Conservation (phyloP, 2,113 vertebrate species). For the Tauraco erythrolophus region DNA sequence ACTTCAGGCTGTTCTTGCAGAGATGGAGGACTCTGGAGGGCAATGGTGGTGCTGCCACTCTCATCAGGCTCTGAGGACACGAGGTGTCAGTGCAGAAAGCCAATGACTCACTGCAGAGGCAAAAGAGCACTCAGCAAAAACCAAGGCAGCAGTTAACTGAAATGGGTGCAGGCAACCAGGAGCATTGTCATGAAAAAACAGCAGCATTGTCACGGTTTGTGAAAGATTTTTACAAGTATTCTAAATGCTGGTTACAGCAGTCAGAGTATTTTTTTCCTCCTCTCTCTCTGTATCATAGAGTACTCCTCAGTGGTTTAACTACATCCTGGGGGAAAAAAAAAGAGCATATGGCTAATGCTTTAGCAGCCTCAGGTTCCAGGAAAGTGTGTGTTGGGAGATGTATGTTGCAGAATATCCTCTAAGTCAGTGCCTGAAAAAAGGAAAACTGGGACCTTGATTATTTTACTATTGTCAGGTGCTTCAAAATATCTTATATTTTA, state of each 20-base stretch:
- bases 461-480: not conserved
- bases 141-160: not conserved
- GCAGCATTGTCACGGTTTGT: not conserved
- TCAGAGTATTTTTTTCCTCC: fast-evolving
- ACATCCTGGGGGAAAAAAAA: not conserved
- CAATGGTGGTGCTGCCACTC: not conserved
- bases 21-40: not conserved
- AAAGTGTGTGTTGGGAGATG: not conserved
- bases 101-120: not conserved
- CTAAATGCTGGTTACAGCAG: not conserved
- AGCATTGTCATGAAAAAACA: not conserved
- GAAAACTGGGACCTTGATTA: not conserved
- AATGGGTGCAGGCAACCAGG: fast-evolving
- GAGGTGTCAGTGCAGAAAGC: fast-evolving
- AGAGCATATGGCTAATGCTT: not conserved
- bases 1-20: not conserved
- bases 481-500: not conserved
- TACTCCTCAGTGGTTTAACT: not conserved
- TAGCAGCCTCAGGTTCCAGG: not conserved
- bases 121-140: not conserved
- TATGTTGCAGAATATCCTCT: not conserved
- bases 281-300: too few relatives aligned
- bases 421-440: not conserved
- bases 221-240: not conserved
- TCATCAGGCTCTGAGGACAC: not conserved